These are phyloP conservation scores for Dynastes grantii DNA, from an alignment of 2,888 invertebrate genomes.

Conservation along the genomic window DNA sequence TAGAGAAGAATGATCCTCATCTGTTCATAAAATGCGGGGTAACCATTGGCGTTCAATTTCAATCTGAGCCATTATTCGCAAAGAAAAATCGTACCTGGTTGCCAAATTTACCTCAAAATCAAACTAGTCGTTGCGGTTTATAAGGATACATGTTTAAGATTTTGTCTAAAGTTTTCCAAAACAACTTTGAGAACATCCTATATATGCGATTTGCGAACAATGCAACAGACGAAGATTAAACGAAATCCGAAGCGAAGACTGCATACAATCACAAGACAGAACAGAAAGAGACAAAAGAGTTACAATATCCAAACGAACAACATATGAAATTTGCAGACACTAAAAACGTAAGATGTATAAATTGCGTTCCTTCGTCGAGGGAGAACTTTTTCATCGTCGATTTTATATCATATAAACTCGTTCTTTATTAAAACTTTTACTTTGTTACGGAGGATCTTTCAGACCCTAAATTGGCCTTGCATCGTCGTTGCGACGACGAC, in stretches of 20 bases:
- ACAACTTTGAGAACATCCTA: too few relatives aligned
- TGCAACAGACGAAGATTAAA: too few relatives aligned
- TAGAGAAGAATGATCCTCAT: too few relatives aligned
- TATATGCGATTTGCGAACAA: too few relatives aligned
- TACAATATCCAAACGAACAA: neutral
- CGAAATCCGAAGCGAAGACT: neutral
- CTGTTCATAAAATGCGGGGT: too few relatives aligned
- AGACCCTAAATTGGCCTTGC: conserved; percentile 18
- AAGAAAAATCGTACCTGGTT: too few relatives aligned
- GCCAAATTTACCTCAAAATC: too few relatives aligned
- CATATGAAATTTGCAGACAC: conserved; percentile 21
- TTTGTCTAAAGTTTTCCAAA: too few relatives aligned
- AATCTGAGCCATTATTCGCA: too few relatives aligned
- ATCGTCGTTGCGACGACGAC: conserved; percentile 19
- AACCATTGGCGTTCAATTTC: too few relatives aligned
- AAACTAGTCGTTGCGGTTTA: too few relatives aligned
- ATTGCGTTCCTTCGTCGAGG: neutral
- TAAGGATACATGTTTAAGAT: too few relatives aligned
- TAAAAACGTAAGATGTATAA: conserved; percentile 11
- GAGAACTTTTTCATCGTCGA: conserved; percentile 19
- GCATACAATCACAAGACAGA: neutral
- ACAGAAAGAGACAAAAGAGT: neutral
- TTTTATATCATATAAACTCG: conserved; percentile 31
- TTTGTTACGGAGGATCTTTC: conserved; percentile 11
- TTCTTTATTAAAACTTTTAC: conserved; percentile 41